Percentiles rank a stretch among this genome's conserved stretches.
phyloP scores from a whole-genome alignment of 2,113 vertebrate species.

The Hippocampus zosterae region DNA sequence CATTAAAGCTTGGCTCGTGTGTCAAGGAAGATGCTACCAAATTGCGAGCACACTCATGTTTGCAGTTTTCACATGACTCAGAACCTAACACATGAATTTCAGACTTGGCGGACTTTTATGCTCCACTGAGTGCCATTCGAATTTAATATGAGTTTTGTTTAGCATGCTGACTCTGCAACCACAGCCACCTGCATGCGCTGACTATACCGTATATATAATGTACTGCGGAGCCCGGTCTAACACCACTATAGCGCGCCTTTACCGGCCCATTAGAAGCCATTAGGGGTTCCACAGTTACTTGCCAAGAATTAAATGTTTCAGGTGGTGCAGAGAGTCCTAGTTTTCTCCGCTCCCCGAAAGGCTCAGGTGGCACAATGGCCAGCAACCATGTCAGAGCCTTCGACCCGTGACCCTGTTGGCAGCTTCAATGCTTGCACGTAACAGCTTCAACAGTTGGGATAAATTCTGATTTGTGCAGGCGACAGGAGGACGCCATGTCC shows the following conservation, averaged over 20 bases:
- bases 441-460: slow-evolving; percentile 28
- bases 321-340: slow-evolving; percentile 1
- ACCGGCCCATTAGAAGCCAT: slow-evolving; percentile 31
- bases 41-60: too few species aligned
- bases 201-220: not conserved
- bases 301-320: slow-evolving; percentile 22
- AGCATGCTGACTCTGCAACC: not conserved
- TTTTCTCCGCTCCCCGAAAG: slow-evolving; percentile 7
- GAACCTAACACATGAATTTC: not conserved
- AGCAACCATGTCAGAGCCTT: not conserved
- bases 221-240: not conserved
- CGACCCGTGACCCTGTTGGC: slow-evolving; percentile 3
- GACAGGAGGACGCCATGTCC: not conserved
- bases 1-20: too few species aligned
- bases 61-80: not conserved
- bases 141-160: not conserved
- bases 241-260: slow-evolving; percentile 7
- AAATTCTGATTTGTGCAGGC: slow-evolving; percentile 19
- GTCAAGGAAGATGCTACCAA: too few species aligned
- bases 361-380: slow-evolving; percentile 6
- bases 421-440: not conserved
- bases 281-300: slow-evolving; percentile 8
- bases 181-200: slow-evolving; percentile 7
- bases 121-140: not conserved
- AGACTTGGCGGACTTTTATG: not conserved